Evolutionary conservation across 2,888 invertebrate species (phyloP), one percentile per base, ranked within the genome.

Genomic region (Pemphredon lugubris): DNA sequence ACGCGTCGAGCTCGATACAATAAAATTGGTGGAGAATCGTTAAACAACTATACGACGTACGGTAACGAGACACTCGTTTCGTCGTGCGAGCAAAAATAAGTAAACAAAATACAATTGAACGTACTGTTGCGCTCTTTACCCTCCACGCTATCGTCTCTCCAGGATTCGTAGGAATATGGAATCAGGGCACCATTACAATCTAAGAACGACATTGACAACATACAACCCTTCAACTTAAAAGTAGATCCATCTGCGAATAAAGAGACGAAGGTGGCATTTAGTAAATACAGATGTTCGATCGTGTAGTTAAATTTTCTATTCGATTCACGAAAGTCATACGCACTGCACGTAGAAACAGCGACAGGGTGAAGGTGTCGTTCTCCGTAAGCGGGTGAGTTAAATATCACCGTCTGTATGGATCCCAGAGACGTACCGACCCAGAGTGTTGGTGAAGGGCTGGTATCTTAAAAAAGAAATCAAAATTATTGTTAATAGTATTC

Each of bases 401-500:
- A 94, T 90, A 96, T 94, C 90, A 99, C 94, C 75, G 98, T 97
- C 86, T 99, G 93, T 89, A 98, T 96, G 67, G 98, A 98, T 84
- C 99, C 99, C 85, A 97, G 93, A 90, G 97, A 97, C 82, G 98
- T 99, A 85, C 99, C 99, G 85, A 99, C 95, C 99, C 99, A 99
- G 79, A 99, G 92, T 83, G 98, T 98, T 81, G 99, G 98, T 88
- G 95, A 92, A 84, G 94, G 93, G 90, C 94, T 93, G 83, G 95
- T 94, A 91, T 98, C 98, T 98, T 90, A 0, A 45, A 37, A 14
- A 54, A 47, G 37, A 13, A 42, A 59, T 16, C n/a, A 48, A 55
- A 26, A 26, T 26, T 26, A 26, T 26, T 7, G 7, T 26, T 7
- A 26, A n/a, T n/a, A n/a, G n/a, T n/a, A n/a, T n/a, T n/a, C n/a